A percentile compares a stretch with the other conserved stretches of the same genome.
Evolutionary conservation across 1,140 invertebrate genomes (phyloP).

Genomic region (Elymnias hypermnestra): DNA sequence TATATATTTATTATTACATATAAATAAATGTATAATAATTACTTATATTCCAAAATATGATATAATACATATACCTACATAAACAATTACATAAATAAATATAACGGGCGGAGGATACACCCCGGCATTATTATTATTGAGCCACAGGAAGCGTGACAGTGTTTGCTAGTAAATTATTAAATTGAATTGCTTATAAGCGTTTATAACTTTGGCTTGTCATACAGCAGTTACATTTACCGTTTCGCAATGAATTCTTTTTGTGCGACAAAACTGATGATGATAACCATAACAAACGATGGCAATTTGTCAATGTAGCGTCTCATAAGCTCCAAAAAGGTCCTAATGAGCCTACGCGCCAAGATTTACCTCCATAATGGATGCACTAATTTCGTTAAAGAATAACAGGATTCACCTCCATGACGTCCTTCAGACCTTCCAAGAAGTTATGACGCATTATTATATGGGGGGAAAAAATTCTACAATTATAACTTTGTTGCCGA

Average conservation of each 20-base stretch:
- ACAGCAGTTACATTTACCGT: conserved; percentile 5
- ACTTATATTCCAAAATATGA: too few species aligned
- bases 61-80: too few species aligned
- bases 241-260: conserved; percentile 17
- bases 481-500: conserved; percentile 56
- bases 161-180: too few species aligned
- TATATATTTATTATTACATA: too few species aligned
- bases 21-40: too few species aligned
- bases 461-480: conserved; percentile 37
- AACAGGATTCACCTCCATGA: conserved; percentile 36
- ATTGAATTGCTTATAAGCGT: not conserved
- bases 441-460: conserved; percentile 47
- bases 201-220: conserved; percentile 8
- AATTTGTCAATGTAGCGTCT: conserved; percentile 42
- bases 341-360: conserved; percentile 49
- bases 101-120: too few species aligned
- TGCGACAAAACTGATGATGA: conserved; percentile 26
- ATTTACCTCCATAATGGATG: conserved; percentile 32
- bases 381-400: conserved; percentile 41
- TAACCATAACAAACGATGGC: conserved; percentile 29
- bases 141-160: not conserved
- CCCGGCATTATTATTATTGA: too few species aligned
- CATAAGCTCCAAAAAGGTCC: conserved; percentile 29
- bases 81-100: too few species aligned
- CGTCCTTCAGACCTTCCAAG: conserved; percentile 57